A percentile compares a stretch with the other conserved stretches of the same genome.
phyloP scores from a whole-genome alignment of 2,888 invertebrate genomes.

The Sussaba pulchella region DNA sequence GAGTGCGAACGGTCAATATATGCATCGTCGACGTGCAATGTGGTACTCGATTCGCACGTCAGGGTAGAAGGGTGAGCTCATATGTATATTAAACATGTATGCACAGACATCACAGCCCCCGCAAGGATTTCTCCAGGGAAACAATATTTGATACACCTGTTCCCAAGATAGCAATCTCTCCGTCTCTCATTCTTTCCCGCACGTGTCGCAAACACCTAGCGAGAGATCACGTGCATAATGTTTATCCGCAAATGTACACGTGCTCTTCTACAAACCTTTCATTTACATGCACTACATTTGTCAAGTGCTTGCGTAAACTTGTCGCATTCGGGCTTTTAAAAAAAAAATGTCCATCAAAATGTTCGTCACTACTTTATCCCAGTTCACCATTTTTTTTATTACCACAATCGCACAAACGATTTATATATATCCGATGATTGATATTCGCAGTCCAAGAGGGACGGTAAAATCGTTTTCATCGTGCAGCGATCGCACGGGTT shows the following conservation, averaged over 20 bases:
- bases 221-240: conserved; percentile 2
- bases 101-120: neutral
- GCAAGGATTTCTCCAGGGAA: conserved; percentile 32
- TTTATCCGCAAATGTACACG: conserved; percentile 5
- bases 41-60: conserved; percentile 16
- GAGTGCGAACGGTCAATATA: conserved; percentile 40
- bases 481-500: conserved; percentile 8
- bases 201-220: conserved; percentile 2
- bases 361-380: too few species aligned
- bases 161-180: conserved; percentile 18
- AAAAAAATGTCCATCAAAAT: conserved; percentile 36
- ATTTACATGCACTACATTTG: conserved; percentile 12
- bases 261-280: conserved; percentile 5
- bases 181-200: neutral
- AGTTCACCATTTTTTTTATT: too few species aligned
- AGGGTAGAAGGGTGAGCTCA: conserved; percentile 17
- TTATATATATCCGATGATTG: neutral
- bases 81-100: conserved; percentile 1
- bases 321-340: neutral
- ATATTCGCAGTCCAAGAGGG: neutral
- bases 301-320: conserved; percentile 5
- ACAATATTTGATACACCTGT: conserved; percentile 36
- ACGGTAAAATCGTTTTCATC: neutral
- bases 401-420: too few species aligned
- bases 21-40: conserved; percentile 46